These are phyloP conservation scores for Tupaia chinensis DNA, from an alignment of 2,113 vertebrate genomes.

Conservation along the genomic window DNA sequence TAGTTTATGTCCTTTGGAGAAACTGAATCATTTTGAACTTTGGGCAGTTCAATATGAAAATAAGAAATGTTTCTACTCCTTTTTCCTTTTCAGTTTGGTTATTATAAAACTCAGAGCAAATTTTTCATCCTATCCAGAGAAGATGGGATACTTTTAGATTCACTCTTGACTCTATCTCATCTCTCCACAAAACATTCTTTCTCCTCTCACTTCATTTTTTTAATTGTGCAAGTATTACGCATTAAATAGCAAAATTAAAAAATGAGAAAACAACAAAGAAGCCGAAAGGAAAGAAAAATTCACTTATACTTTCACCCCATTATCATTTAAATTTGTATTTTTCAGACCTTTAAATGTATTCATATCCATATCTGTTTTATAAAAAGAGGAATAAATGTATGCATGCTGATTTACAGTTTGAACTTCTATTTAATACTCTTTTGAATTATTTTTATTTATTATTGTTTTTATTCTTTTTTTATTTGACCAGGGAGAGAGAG, in stretches of 20 bases:
- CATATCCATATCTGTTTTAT: not conserved
- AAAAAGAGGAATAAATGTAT: not conserved
- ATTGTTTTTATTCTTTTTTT: too few relatives aligned
- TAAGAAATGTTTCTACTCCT: not conserved
- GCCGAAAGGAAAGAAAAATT: not conserved
- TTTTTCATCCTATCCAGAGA: not conserved
- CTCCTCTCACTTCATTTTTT: not conserved
- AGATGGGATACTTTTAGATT: not conserved
- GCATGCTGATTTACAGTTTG: not conserved
- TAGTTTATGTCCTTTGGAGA: not conserved
- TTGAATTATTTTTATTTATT: too few relatives aligned
- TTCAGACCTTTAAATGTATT: not conserved
- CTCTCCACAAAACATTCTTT: not conserved
- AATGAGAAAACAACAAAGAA: not conserved
- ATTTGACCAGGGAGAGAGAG: too few relatives aligned
- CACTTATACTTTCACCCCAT: not conserved
- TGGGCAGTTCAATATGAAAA: not conserved
- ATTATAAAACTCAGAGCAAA: not conserved
- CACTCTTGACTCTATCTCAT: not conserved
- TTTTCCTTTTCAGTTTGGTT: not conserved
- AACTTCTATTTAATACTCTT: not conserved
- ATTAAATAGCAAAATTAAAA: not conserved
- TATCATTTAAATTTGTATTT: not conserved
- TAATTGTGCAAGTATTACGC: not conserved
- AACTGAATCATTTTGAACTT: not conserved